phyloP scores from a whole-genome alignment of 2,888 invertebrate genomes.

The Drosophila cognata region DNA sequence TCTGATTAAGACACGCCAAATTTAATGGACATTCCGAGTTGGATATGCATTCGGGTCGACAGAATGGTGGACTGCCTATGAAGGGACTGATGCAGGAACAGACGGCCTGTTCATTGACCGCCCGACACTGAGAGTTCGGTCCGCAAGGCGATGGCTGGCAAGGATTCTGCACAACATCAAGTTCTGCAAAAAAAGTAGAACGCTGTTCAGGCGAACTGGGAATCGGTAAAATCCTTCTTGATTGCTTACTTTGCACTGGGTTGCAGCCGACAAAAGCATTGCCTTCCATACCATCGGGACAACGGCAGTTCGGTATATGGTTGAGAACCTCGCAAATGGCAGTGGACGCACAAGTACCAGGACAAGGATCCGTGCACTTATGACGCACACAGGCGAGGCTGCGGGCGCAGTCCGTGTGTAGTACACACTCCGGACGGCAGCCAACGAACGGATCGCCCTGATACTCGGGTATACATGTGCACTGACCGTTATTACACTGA shows the following conservation, averaged over 20 bases:
- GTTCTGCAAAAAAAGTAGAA: conserved; percentile 63
- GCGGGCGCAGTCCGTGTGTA: conserved; percentile 89
- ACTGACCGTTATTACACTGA: conserved; percentile 88
- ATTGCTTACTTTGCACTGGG: conserved; percentile 86
- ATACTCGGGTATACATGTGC: conserved; percentile 89
- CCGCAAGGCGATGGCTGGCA: conserved; percentile 93
- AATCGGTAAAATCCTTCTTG: not conserved
- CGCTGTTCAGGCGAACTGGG: not conserved
- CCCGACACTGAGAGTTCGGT: conserved; percentile 92
- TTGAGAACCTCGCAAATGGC: conserved; percentile 90
- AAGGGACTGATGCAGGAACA: conserved; percentile 89
- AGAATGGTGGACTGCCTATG: conserved; percentile 88
- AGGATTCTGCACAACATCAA: conserved; percentile 72
- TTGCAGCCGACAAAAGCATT: conserved; percentile 89
- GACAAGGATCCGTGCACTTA: conserved; percentile 90
- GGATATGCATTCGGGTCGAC: conserved; percentile 90
- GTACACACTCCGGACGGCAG: conserved; percentile 90
- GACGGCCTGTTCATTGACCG: conserved; percentile 89
- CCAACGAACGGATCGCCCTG: conserved; percentile 89
- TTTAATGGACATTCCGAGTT: conserved; percentile 90
- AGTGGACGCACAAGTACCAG: conserved; percentile 89
- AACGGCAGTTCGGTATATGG: conserved; percentile 90
- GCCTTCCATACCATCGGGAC: conserved; percentile 88
- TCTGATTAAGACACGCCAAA: conserved; percentile 90
- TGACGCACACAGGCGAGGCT: conserved; percentile 89